These are phyloP conservation scores for Gallinago nigripennis DNA, from an alignment of 2,797 vertebrate genomes.

Conservation along the genomic window DNA sequence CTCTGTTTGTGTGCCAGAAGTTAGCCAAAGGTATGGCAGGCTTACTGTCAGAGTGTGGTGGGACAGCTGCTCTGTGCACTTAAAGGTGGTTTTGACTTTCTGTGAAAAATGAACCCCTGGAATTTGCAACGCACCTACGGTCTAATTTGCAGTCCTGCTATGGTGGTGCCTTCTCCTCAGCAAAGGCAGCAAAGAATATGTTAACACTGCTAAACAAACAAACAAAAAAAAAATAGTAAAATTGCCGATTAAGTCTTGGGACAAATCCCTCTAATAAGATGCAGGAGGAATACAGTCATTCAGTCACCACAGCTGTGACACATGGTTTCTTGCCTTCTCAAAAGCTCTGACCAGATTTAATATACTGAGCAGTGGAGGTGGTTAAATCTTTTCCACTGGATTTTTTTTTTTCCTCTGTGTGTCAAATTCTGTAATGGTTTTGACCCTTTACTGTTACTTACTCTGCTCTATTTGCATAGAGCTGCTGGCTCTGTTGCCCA, in stretches of 20 bases:
- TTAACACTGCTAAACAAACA: not conserved
- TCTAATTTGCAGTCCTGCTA: not conserved
- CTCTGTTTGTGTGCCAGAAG: slow-evolving; percentile 22
- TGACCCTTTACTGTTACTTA: not conserved
- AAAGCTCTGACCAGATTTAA: not conserved
- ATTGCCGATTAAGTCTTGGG: not conserved
- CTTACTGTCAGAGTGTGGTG: not conserved
- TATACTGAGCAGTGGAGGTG: not conserved
- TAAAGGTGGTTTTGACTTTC: slow-evolving; percentile 29
- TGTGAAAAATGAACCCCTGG: slow-evolving; percentile 33
- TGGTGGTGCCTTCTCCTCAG: not conserved
- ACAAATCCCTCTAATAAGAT: slow-evolving; percentile 32
- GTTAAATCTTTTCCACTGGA: not conserved
- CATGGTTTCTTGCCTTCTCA: not conserved
- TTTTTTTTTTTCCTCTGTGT: not conserved
- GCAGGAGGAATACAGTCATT: not conserved
- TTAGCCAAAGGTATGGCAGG: not conserved
- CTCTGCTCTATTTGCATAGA: not conserved
- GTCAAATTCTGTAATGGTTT: not conserved
- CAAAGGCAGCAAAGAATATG: not conserved
- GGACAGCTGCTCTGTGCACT: slow-evolving; percentile 17
- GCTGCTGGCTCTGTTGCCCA: not conserved
- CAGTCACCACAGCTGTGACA: not conserved
- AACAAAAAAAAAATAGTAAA: not conserved
- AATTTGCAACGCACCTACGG: not conserved